Evolutionary conservation across 2,113 vertebrate species (phyloP).

Genomic region (Panthera uncia): DNA sequence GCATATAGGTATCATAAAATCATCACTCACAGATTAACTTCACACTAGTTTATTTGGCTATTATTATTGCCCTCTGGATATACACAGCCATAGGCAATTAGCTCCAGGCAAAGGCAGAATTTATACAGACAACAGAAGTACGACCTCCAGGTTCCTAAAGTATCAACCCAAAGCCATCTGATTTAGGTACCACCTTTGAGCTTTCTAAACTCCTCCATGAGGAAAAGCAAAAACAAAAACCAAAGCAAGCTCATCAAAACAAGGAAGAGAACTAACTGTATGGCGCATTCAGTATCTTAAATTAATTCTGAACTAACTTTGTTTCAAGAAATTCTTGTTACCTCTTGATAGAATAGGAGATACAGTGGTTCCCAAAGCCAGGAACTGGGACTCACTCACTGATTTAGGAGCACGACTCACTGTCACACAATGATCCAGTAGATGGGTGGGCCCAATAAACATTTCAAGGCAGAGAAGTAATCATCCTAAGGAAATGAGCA

Average conservation of each 20-base stretch:
- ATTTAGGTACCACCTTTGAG: not conserved
- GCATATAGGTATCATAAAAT: not conserved
- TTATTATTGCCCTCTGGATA: not conserved
- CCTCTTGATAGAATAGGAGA: not conserved
- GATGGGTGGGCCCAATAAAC: not conserved
- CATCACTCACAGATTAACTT: not conserved
- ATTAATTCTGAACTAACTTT: not conserved
- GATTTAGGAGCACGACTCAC: not conserved
- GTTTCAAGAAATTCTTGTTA: slow-evolving; percentile 25
- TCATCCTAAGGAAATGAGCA: not conserved
- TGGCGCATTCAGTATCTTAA: slow-evolving; percentile 21
- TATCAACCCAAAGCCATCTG: not conserved
- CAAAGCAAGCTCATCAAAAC: not conserved
- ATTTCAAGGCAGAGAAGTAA: not conserved
- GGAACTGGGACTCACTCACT: not conserved
- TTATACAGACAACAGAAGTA: not conserved
- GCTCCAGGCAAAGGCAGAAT: not conserved
- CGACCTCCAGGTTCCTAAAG: not conserved
- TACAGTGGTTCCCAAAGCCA: not conserved
- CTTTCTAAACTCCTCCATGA: not conserved
- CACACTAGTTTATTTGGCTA: not conserved
- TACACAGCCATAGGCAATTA: not conserved
- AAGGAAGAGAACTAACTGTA: not conserved
- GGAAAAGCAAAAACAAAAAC: not conserved
- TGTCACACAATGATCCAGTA: not conserved